These are phyloP conservation scores for Sebastes itinus DNA, from an alignment of 2,797 vertebrate genomes.

Conservation along the genomic window DNA sequence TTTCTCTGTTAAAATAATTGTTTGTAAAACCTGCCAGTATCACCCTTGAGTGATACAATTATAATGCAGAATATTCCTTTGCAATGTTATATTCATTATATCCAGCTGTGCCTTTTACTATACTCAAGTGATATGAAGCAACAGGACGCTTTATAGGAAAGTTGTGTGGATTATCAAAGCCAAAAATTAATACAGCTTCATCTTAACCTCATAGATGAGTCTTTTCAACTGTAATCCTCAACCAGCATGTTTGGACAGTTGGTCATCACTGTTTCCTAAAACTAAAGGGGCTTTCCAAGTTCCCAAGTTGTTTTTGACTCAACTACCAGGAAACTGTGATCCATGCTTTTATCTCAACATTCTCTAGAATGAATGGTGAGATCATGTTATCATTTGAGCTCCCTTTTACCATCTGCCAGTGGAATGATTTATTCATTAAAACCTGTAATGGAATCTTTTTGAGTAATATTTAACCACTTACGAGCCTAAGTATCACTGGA, in stretches of 20 bases:
- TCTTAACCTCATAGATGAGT: not conserved
- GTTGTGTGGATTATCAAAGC: not conserved
- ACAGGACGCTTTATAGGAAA: not conserved
- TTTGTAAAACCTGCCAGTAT: not conserved
- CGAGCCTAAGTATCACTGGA: not conserved
- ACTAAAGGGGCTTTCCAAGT: slow-evolving; percentile 17
- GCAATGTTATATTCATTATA: not conserved
- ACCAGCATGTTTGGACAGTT: slow-evolving; percentile 14
- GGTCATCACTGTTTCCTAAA: slow-evolving; percentile 12
- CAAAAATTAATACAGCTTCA: not conserved
- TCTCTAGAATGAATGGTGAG: not conserved
- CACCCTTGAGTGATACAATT: not conserved
- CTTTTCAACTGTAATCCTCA: slow-evolving; percentile 6
- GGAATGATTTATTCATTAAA: not conserved
- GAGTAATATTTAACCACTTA: not conserved
- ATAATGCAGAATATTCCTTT: not conserved
- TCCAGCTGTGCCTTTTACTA: too few species aligned
- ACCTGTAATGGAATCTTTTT: not conserved
- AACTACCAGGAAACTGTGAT: slow-evolving; percentile 11
- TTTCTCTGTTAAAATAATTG: not conserved
- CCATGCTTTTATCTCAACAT: slow-evolving; percentile 7
- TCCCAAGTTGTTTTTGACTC: slow-evolving; percentile 1
- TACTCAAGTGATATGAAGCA: not conserved
- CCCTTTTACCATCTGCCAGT: not conserved
- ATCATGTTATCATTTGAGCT: slow-evolving; percentile 9